Conservation (phyloP, 2,888 invertebrate species). For the Scelioninae gen. 2 region DNA sequence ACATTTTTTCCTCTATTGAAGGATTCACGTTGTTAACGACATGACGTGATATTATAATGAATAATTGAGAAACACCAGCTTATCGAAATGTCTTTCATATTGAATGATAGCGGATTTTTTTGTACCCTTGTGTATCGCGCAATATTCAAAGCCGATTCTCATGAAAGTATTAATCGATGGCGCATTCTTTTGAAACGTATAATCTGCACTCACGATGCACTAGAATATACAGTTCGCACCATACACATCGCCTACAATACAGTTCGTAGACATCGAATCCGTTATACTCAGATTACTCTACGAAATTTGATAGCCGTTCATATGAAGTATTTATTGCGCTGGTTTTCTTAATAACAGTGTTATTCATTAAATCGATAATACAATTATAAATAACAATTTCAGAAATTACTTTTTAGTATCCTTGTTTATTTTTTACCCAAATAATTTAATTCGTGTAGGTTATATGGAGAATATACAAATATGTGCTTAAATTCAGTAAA, state of each 20-base stretch:
- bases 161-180: slow-evolving; percentile 33
- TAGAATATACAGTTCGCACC: slow-evolving; percentile 21
- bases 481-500: no score
- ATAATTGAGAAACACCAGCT: slow-evolving; percentile 13
- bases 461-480: no score
- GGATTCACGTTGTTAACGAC: not conserved
- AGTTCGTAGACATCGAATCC: slow-evolving; percentile 19
- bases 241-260: slow-evolving; percentile 13
- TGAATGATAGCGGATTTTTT: slow-evolving; percentile 25
- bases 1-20: not conserved
- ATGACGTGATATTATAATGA: slow-evolving; percentile 1
- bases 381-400: no score
- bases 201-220: slow-evolving; percentile 28
- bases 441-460: no score
- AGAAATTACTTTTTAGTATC: no score
- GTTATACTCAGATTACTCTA: slow-evolving; percentile 22
- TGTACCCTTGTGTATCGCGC: slow-evolving; percentile 11
- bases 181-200: slow-evolving; percentile 39
- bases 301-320: slow-evolving; percentile 15
- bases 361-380: no score
- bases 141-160: slow-evolving; percentile 36
- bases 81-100: slow-evolving; percentile 16
- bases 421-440: no score
- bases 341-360: no score
- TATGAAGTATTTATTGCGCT: no score